Conservation (phyloP, 2,888 invertebrate genomes). For the Eudasyphora cyanicolor region DNA sequence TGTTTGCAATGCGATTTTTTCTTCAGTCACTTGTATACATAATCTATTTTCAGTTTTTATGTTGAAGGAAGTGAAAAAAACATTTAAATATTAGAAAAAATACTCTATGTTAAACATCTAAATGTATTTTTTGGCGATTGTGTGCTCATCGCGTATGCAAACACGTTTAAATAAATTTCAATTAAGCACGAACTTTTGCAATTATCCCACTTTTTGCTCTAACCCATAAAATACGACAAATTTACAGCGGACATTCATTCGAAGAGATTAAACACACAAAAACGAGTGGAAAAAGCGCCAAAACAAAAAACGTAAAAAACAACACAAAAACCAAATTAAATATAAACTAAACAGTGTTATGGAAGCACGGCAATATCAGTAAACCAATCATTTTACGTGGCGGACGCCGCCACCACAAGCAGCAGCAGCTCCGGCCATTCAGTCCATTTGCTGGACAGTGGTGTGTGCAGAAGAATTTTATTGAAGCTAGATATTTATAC, state of each 20-base stretch:
- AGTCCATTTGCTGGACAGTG: conserved; percentile 9
- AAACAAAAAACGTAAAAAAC: neutral
- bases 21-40: conserved; percentile 1
- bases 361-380: conserved; percentile 28
- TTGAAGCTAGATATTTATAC: neutral
- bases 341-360: conserved; percentile 35
- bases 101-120: conserved; percentile 10
- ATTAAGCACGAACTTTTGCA: conserved; percentile 47
- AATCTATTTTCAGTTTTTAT: conserved; percentile 22
- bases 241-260: conserved; percentile 27
- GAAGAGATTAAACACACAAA: conserved; percentile 31
- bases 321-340: conserved; percentile 19
- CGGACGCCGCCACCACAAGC: conserved; percentile 6
- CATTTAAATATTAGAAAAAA: conserved; percentile 7
- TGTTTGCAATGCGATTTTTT: neutral
- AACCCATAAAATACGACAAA: conserved; percentile 26
- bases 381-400: conserved; percentile 27
- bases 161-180: conserved; percentile 43
- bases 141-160: conserved; percentile 36
- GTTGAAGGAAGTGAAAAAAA: neutral
- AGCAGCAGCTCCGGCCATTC: neutral
- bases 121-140: conserved; percentile 29
- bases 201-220: conserved; percentile 38
- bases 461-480: neutral
- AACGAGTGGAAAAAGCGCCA: neutral